Evolutionary conservation across 1,140 invertebrate genomes (phyloP).

Genomic region (Holcopasites calliopsidis): DNA sequence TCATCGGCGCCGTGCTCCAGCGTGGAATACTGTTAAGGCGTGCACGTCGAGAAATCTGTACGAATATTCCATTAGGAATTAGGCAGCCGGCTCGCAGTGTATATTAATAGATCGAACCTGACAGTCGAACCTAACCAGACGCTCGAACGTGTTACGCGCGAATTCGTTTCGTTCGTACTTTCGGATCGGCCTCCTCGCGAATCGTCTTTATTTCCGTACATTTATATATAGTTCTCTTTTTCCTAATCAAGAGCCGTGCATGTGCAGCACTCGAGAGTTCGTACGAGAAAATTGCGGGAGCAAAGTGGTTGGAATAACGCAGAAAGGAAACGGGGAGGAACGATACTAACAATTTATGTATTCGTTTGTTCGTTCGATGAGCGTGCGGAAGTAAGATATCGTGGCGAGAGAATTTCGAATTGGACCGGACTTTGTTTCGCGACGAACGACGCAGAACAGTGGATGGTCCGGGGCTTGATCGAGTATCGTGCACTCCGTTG

Average conservation of each 20-base stretch:
- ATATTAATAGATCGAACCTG: conserved; percentile 76
- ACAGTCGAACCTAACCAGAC: conserved; percentile 74
- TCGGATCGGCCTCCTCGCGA: not conserved
- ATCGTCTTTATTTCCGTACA: conserved; percentile 15
- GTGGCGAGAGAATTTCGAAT: too few species aligned
- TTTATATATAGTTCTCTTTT: not conserved
- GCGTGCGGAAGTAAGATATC: too few species aligned
- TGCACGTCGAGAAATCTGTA: conserved; percentile 48
- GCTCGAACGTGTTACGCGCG: conserved; percentile 23
- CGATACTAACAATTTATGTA: too few species aligned
- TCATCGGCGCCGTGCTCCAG: not conserved
- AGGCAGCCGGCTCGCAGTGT: conserved; percentile 56
- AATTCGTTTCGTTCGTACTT: conserved; percentile 32
- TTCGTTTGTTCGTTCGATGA: too few species aligned
- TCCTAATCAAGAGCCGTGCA: too few species aligned
- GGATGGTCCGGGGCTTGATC: not conserved
- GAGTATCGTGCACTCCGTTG: not conserved
- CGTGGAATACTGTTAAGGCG: conserved; percentile 62
- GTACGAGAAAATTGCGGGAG: too few species aligned
- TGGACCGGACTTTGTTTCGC: not conserved
- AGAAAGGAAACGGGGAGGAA: too few species aligned
- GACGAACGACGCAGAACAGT: not conserved
- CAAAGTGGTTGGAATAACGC: too few species aligned
- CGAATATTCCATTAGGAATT: conserved; percentile 66
- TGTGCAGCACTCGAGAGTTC: too few species aligned